Evolutionary conservation across 2,888 invertebrate species (phyloP).

Genomic region (Eupithecia tripunctaria): DNA sequence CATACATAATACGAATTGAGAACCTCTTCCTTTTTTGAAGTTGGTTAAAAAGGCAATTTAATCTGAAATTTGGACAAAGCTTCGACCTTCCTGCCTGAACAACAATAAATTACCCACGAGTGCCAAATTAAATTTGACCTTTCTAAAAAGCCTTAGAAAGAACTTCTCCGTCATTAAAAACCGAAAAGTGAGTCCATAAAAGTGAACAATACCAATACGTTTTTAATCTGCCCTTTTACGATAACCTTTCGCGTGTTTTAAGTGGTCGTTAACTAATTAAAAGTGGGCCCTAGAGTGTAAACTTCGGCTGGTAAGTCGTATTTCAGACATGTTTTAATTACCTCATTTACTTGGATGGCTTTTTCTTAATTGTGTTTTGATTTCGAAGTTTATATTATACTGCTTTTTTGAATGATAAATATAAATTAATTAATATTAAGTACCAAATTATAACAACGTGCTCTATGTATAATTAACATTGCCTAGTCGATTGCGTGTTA

Average conservation of each 20-base stretch:
- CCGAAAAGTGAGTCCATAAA: conserved; percentile 13
- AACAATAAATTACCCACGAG: not conserved
- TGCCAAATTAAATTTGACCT: not conserved
- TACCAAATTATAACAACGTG: not conserved
- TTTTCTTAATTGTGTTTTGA: not conserved
- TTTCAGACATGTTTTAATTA: conserved; percentile 27
- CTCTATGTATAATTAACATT: not conserved
- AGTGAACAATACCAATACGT: conserved; percentile 26
- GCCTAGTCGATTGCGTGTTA: not conserved
- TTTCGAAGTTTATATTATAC: not conserved
- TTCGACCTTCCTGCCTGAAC: not conserved
- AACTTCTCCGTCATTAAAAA: conserved; percentile 1
- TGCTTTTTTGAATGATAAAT: not conserved
- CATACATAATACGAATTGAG: too few species aligned
- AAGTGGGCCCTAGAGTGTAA: conserved; percentile 43
- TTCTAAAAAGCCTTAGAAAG: not conserved
- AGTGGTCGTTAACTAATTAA: conserved; percentile 49
- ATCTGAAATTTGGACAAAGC: not conserved
- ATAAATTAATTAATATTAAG: too few species aligned
- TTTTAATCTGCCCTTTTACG: conserved; percentile 42
- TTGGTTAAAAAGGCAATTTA: not conserved
- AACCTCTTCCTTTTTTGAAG: too few species aligned
- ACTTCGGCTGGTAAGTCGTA: conserved; percentile 36
- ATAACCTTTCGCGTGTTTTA: conserved; percentile 39
- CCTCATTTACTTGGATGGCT: conserved; percentile 5